Evolutionary conservation across 1,140 invertebrate genomes (phyloP).

Genomic region (Drosophila orena): DNA sequence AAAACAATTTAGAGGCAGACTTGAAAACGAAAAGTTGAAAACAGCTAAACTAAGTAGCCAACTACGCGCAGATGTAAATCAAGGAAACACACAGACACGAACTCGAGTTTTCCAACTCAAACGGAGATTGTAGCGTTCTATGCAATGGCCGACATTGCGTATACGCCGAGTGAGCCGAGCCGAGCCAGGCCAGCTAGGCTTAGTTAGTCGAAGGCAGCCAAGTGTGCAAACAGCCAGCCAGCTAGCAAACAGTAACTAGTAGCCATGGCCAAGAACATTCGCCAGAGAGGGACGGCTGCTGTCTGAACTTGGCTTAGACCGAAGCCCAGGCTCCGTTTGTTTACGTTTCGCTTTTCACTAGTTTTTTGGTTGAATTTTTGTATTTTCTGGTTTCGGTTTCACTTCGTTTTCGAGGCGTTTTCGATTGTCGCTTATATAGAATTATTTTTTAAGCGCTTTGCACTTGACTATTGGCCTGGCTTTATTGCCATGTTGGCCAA

Average conservation of each 20-base stretch:
- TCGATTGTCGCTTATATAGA: slow-evolving; percentile 50
- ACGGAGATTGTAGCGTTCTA: slow-evolving; percentile 47
- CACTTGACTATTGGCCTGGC: slow-evolving; percentile 62
- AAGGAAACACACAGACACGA: slow-evolving; percentile 65
- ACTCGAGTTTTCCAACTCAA: slow-evolving; percentile 11
- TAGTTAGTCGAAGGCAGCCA: slow-evolving; percentile 56
- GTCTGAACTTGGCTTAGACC: slow-evolving; percentile 72
- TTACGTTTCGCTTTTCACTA: slow-evolving; percentile 47
- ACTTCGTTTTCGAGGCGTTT: slow-evolving; percentile 29
- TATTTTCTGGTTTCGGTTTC: slow-evolving; percentile 50
- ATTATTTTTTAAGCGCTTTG: slow-evolving; percentile 69
- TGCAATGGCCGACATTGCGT: slow-evolving; percentile 77
- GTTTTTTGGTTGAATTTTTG: slow-evolving; percentile 10
- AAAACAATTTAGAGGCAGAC: slow-evolving; percentile 25
- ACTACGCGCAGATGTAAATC: slow-evolving; percentile 70
- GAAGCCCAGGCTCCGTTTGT: slow-evolving; percentile 36
- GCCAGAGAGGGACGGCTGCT: slow-evolving; percentile 35
- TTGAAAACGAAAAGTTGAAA: slow-evolving; percentile 19
- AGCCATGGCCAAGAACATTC: slow-evolving; percentile 78
- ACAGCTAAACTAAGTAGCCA: slow-evolving; percentile 35
- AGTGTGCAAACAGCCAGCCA: slow-evolving; percentile 64
- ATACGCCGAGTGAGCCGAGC: slow-evolving; percentile 65
- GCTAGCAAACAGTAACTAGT: slow-evolving; percentile 18
- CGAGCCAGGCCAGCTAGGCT: slow-evolving; percentile 4
- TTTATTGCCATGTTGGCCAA: slow-evolving; percentile 52